Percentiles rank a stretch among this genome's conserved stretches.
These are phyloP conservation scores for Drosophila parvula DNA, from an alignment of 1,140 invertebrate species.

Conservation along the genomic window DNA sequence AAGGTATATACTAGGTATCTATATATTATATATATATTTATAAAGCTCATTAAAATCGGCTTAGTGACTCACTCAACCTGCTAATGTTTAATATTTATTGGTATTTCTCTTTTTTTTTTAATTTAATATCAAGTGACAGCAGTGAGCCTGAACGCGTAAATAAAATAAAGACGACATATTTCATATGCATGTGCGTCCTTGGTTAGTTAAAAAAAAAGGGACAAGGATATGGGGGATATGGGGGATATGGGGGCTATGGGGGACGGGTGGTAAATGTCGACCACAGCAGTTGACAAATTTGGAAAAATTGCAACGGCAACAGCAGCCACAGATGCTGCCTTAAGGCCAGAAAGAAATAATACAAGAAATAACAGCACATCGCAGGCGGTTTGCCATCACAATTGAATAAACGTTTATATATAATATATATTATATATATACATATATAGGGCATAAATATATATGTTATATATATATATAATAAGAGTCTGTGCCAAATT, in stretches of 20 bases:
- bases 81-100: too few relatives aligned
- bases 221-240: background rate
- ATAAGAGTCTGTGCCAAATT: conserved; percentile 39
- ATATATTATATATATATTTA: background rate
- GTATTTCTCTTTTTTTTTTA: too few relatives aligned
- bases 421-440: background rate
- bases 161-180: conserved; percentile 63
- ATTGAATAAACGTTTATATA: conserved; percentile 22
- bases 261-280: conserved; percentile 18
- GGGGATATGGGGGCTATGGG: background rate
- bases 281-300: conserved; percentile 73
- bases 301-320: conserved; percentile 69
- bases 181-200: conserved; percentile 62
- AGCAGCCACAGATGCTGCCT: conserved; percentile 44
- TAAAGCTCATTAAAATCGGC: background rate
- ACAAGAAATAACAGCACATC: conserved; percentile 12
- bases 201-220: conserved; percentile 26
- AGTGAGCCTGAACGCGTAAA: background rate
- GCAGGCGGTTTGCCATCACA: conserved; percentile 6
- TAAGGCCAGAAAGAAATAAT: conserved; percentile 23
- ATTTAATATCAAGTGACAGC: too few relatives aligned
- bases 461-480: conserved; percentile 10
- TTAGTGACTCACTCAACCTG: too few relatives aligned
- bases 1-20: background rate
- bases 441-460: background rate